Base-by-base conservation (phyloP, 1,140 invertebrate genomes). In the Metopolophium dirhodum region DNA sequence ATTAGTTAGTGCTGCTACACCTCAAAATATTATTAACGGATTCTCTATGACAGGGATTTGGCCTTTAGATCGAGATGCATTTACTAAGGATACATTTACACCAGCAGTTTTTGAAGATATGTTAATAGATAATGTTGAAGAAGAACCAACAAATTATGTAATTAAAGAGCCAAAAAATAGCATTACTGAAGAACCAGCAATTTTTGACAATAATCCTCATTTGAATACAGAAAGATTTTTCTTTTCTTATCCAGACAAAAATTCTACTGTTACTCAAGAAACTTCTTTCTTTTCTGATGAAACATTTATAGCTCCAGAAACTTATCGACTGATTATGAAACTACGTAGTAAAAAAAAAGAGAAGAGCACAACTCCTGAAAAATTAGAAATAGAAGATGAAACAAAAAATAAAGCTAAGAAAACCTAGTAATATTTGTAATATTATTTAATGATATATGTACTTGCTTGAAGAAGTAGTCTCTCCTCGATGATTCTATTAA, bases 1-100 rank as follows among this genome's bases (percentile, higher is more conserved):
- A 47, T 95, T 94, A 90, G 89, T 92, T n/a, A 94, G 37, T 54
- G 94, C 94, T 90, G 93, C 94, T n/a, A 95, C 94, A 35, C 90
- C 94, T 37, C 90, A 94, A 61, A 95, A 94, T 57, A 94, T 94
- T n/a, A 93, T 93, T 87, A 88, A 93, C 82, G 94, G 94, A 30
- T 95, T 95, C 93, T 83, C 89, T 85, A 93, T 90, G 0, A 85
- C 93, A 6, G 95, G 95, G 88, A 95, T 95, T 90, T 95, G 47
- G 90, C 95, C 95, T 37, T 95, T 95, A 30, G 95, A 95, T 94
- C 45, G 94, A 45, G 92, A 95, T 57, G 94, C 95, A 51, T 95
- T 95, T 94, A 41, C 94, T 49, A 94, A 95, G n/a, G 94, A 94
- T 91, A 35, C 23, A 20, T 26, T 61, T 91, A 14, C 14, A 9